Percentiles rank a stretch among this genome's conserved stretches.
These are phyloP conservation scores for Clanis bilineata DNA, from an alignment of 2,888 invertebrate genomes.

Conservation along the genomic window DNA sequence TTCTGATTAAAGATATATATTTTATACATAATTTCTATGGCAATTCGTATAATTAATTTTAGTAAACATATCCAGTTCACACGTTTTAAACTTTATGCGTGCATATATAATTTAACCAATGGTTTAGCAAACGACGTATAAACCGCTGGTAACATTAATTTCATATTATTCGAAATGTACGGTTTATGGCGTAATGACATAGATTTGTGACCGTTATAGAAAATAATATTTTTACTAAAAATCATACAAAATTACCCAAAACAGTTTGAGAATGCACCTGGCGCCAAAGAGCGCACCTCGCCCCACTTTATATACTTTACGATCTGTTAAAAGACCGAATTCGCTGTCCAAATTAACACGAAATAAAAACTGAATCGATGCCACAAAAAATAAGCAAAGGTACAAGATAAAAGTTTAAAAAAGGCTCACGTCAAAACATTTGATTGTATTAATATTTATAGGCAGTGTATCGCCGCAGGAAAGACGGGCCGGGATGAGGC, in stretches of 20 bases:
- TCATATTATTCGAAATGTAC: too few relatives aligned
- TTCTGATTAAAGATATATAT: constrained; percentile 48
- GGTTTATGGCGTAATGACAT: neutral
- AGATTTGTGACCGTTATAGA: constrained; percentile 3
- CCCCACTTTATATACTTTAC: constrained; percentile 70
- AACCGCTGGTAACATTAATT: neutral
- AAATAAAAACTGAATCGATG: constrained; percentile 79
- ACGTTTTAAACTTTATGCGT: constrained; percentile 24
- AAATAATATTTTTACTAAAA: constrained; percentile 32
- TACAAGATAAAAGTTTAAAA: constrained; percentile 80
- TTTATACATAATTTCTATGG: constrained; percentile 33
- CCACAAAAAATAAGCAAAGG: constrained; percentile 77
- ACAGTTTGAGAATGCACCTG: constrained; percentile 44
- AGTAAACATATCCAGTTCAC: constrained; percentile 39
- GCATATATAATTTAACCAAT: constrained; percentile 1
- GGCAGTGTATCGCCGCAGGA: constrained; percentile 76
- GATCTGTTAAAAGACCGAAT: constrained; percentile 82
- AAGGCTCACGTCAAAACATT: constrained; percentile 82
- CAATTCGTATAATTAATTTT: constrained; percentile 31
- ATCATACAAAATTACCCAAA: constrained; percentile 32
- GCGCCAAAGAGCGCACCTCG: constrained; percentile 18
- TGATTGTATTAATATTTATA: constrained; percentile 83
- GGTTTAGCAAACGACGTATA: neutral
- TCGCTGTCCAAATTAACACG: constrained; percentile 82
- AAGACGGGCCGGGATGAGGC: constrained; percentile 51